Evolutionary conservation across 2,888 invertebrate species (phyloP), one percentile per base, ranked within the genome.

Genomic region (Drosophila tanythrix): DNA sequence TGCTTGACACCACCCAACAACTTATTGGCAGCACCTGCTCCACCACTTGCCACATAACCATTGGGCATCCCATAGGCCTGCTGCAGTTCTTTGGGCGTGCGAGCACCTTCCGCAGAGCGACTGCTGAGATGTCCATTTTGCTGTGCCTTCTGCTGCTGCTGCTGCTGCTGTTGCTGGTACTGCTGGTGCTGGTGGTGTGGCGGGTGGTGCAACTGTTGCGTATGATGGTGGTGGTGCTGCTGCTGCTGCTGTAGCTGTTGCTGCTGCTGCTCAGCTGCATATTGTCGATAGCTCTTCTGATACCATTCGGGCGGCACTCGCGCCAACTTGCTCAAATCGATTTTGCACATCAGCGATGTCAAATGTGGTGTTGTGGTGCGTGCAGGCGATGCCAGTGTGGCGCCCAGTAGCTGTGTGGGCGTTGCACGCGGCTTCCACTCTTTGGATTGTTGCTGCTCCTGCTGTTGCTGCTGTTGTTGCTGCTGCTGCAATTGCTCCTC

Each of bases 401-500:
- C 81, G 18, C 79, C 82, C 70, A 82, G 73, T 55, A 62, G 77
- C 27, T 76, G 91, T 36, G 91, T 92, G 31, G 92, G 92, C 52
- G 92, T 92, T 58, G 90, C 85, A 50, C 88, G 76, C 8, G 83
- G 81, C 43, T 90, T 66, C 36, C 46, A 62, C 75, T 64, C 71
- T 81, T 84, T 73, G 87, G 88, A 74, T 43, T 58, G 61, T 33
- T 52, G 70, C 38, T 61, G 68, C 31, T 60, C 57, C 5, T 56
- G 70, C 0, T 70, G 72, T 4, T 61, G 62, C 0, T 71, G 71
- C 2, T 63, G 63, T 3, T 64, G 70, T 0, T 80, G 79, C 35
- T 84, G 87, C 50, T 91, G 89, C 57, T 93, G 89, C 81, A 94
- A 85, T 57, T 93, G 89, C 83, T 94, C 94, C 76, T 94, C 94